Evolutionary conservation across 2,113 vertebrate species (phyloP).

Genomic region (Alouatta palliata): DNA sequence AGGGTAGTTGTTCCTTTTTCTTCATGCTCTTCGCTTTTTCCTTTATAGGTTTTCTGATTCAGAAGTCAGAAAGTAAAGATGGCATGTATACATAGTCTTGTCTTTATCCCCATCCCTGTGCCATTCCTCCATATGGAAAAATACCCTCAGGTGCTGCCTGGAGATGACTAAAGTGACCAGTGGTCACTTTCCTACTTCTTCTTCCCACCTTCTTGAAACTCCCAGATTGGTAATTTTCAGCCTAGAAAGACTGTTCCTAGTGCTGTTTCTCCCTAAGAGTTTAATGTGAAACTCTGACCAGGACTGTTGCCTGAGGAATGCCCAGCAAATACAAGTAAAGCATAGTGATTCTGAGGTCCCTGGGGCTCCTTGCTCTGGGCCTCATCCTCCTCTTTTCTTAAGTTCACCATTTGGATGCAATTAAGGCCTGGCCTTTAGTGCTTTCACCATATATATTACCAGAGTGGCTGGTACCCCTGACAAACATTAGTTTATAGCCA

Average conservation of each 20-base stretch:
- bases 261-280: background rate
- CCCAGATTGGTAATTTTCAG: background rate
- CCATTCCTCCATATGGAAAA: background rate
- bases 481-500: background rate
- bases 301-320: background rate
- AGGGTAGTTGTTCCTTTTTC: background rate
- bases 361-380: background rate
- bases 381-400: background rate
- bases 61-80: background rate
- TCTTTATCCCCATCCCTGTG: background rate
- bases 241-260: background rate
- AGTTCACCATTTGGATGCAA: background rate
- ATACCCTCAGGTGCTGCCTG: background rate
- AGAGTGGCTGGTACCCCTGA: background rate
- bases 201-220: background rate
- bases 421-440: background rate
- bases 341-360: background rate
- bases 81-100: background rate
- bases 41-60: background rate
- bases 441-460: background rate
- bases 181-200: background rate
- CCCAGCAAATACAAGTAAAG: background rate
- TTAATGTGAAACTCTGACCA: background rate
- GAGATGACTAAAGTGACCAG: too few relatives aligned
- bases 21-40: background rate